phyloP scores from a whole-genome alignment of 2,113 vertebrate species.

The Stigmatopora argus region DNA sequence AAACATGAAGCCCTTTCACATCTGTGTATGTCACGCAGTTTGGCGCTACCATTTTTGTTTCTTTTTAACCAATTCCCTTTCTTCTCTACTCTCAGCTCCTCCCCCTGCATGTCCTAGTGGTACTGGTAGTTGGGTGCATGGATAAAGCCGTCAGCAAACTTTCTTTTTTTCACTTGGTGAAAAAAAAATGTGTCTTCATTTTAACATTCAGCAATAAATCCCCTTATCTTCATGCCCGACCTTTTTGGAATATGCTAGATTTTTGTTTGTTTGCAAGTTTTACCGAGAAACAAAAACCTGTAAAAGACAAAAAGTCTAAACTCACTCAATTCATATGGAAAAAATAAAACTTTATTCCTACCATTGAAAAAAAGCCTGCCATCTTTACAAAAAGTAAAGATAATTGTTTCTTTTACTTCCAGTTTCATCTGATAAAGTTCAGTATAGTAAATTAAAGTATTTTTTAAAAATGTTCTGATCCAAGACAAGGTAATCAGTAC shows the following conservation, averaged over 20 bases:
- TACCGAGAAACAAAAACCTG: slow-evolving; percentile 77
- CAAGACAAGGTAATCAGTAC: not conserved
- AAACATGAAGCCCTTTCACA: slow-evolving; percentile 26
- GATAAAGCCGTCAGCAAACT: slow-evolving; percentile 93
- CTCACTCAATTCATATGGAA: slow-evolving; percentile 76
- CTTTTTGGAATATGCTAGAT: slow-evolving; percentile 84
- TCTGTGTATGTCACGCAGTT: slow-evolving; percentile 62
- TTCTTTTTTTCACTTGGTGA: slow-evolving; percentile 81
- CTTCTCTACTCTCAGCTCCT: slow-evolving; percentile 32
- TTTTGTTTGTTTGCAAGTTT: slow-evolving; percentile 82
- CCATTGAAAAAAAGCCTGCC: slow-evolving; percentile 68
- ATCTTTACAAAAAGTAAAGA: slow-evolving; percentile 5
- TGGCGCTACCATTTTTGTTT: slow-evolving; percentile 45
- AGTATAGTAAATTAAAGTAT: not conserved
- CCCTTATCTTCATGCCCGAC: slow-evolving; percentile 73
- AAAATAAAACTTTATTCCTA: slow-evolving; percentile 89
- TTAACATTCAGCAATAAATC: slow-evolving; percentile 98
- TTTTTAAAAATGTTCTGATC: not conserved
- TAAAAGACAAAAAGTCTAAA: slow-evolving; percentile 71
- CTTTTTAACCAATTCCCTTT: slow-evolving; percentile 42
- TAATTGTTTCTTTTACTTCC: not conserved
- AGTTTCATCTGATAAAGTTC: not conserved
- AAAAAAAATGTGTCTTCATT: slow-evolving; percentile 80
- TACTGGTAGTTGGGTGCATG: slow-evolving; percentile 99
- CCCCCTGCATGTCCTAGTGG: slow-evolving; percentile 95